Evolutionary conservation across 2,797 vertebrate genomes (phyloP).

Genomic region (Adrianichthys oophorus): DNA sequence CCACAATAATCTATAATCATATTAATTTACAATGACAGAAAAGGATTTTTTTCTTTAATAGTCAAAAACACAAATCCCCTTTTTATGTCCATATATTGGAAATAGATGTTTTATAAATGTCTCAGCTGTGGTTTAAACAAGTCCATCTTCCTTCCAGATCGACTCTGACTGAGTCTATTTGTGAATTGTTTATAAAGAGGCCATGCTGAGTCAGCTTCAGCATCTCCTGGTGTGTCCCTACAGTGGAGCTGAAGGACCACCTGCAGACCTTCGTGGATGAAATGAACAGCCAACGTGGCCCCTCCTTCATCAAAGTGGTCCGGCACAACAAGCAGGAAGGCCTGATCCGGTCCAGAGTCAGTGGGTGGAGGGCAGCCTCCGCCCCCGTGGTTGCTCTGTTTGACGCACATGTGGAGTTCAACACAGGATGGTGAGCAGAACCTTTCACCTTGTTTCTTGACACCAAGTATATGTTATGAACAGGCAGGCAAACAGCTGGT

Average conservation of each 20-base stretch:
- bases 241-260: slow-evolving; percentile 89
- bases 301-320: slow-evolving; percentile 90
- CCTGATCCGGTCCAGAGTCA: slow-evolving; percentile 90
- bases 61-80: too few relatives aligned
- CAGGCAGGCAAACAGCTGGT: too few relatives aligned
- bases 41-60: too few relatives aligned
- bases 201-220: slow-evolving; percentile 11
- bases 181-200: not conserved
- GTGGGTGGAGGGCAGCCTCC: slow-evolving; percentile 88
- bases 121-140: not conserved
- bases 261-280: slow-evolving; percentile 87
- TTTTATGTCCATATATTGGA: too few relatives aligned
- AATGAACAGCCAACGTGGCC: slow-evolving; percentile 79
- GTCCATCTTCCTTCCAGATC: slow-evolving; percentile 34
- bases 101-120: too few relatives aligned
- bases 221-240: not conserved
- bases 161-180: too few relatives aligned
- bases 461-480: too few relatives aligned
- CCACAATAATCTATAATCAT: too few relatives aligned
- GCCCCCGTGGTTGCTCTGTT: slow-evolving; percentile 93
- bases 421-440: slow-evolving; percentile 85
- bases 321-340: slow-evolving; percentile 90
- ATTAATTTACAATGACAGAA: too few relatives aligned
- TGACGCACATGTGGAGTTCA: slow-evolving; percentile 96
- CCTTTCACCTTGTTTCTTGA: not conserved